These are phyloP conservation scores for Rachycentron canadum DNA, from an alignment of 2,797 vertebrate species.

Conservation along the genomic window DNA sequence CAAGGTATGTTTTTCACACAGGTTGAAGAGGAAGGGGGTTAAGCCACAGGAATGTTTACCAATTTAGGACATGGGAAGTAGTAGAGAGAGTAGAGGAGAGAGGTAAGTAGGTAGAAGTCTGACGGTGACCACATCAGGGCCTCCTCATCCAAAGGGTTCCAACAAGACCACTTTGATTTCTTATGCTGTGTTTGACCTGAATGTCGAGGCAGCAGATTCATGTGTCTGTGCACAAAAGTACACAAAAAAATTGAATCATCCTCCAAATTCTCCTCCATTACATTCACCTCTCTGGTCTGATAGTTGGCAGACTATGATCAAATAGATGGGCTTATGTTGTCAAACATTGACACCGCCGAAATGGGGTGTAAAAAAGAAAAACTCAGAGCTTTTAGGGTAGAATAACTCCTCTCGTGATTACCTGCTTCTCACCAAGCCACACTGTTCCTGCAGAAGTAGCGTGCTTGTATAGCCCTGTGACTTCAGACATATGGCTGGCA, in stretches of 20 bases:
- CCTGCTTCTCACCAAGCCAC: not conserved
- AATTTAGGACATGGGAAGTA: conserved; percentile 63
- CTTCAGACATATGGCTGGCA: conserved; percentile 1
- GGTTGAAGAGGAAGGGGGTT: conserved; percentile 55
- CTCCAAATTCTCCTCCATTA: conserved; percentile 11
- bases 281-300: conserved; percentile 35
- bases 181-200: conserved; percentile 12
- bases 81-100: conserved; percentile 24
- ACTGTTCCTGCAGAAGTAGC: not conserved
- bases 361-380: not conserved
- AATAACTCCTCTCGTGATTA: not conserved
- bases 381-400: not conserved
- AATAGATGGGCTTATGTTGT: conserved; percentile 21
- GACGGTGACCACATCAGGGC: conserved; percentile 38
- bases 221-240: not conserved
- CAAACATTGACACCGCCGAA: not conserved
- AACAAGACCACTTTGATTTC: conserved; percentile 14
- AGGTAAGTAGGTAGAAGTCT: conserved; percentile 25
- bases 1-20: conserved; percentile 59
- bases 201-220: not conserved
- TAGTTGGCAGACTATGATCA: conserved; percentile 42
- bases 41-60: conserved; percentile 78
- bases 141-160: conserved; percentile 37
- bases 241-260: not conserved
- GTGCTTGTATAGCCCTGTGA: conserved; percentile 16